Evolutionary conservation across 2,888 invertebrate genomes (phyloP), one percentile per base, ranked within the genome.

Genomic region (Scelioninae gen. 1): DNA sequence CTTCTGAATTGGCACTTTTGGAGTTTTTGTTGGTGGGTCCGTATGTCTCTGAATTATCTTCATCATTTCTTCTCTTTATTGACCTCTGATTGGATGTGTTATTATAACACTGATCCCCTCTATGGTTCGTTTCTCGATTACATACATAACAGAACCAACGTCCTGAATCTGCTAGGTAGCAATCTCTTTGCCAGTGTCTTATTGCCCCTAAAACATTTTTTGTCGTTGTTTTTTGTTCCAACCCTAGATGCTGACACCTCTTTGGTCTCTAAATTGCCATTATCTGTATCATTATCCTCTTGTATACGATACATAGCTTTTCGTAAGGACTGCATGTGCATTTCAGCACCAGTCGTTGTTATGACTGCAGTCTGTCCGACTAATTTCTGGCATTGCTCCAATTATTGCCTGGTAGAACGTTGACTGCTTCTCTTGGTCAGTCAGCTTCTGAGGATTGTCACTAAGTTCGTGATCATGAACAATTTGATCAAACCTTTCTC

Each of bases 341-440:
- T 85, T 13, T 82, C 76, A 43, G 76, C 82, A 5, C 81, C 81
- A 2, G 81, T 84, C n/a, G 78, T 78, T 43, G 72, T 56, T 8
- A 84, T 71, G 0, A 84, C 65, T 4, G 78, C 69, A 10, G 13
- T 84, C 81, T 16, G 81, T 81, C 0, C 78, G 56, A 11, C 83
- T 6, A 16, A 83, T 63, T 72, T 79, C 74, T 15, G 84, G 62
- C 65, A 85, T 72, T 8, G 55, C 81, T 34, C 69, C 75, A 43
- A 80, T 79, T 0, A 84, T 68, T 1, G 83, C 84, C 58, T 85
- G 84, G 55, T 83, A 83, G n/a, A 85, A 84, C 2, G 79, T 84
- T 0, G 82, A 63, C 5, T 76, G 31, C n/a, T 78, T 82, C 9
- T 81, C 66, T 71, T 71, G 79, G 4, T 53, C 60, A 10, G 63